phyloP scores from a whole-genome alignment of 2,797 vertebrate species.

The Limnodromus scolopaceus region DNA sequence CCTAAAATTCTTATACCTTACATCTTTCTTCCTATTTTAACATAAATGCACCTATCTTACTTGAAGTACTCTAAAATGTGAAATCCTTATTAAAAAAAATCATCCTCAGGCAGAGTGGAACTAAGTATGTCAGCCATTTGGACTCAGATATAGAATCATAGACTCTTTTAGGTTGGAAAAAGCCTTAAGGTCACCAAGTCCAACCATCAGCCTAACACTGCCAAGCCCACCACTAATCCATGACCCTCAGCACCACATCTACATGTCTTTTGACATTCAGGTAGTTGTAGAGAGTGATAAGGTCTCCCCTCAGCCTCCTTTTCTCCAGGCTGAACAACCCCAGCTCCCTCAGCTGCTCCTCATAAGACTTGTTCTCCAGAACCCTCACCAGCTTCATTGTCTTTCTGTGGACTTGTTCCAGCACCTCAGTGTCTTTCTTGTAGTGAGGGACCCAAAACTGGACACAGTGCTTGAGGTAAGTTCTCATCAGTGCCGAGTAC shows the following conservation, averaged over 20 bases:
- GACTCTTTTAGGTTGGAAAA: not conserved
- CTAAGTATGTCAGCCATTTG: not conserved
- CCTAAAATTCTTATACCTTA: not conserved
- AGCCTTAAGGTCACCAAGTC: not conserved
- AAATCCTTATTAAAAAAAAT: not conserved
- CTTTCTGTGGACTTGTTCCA: fast-evolving
- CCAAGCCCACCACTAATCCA: not conserved
- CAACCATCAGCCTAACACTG: not conserved
- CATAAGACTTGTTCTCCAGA: fast-evolving
- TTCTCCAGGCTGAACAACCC: fast-evolving
- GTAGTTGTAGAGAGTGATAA: fast-evolving
- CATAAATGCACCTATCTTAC: not conserved
- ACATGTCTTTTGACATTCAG: not conserved
- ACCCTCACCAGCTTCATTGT: fast-evolving
- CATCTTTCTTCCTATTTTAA: not conserved
- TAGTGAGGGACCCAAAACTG: not conserved
- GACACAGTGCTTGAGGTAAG: fast-evolving
- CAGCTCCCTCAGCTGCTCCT: fast-evolving
- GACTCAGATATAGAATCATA: not conserved
- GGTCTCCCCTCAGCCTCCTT: fast-evolving
- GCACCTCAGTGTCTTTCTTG: not conserved
- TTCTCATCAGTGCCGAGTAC: fast-evolving
- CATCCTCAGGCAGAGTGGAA: not conserved
- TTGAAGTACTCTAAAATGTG: not conserved
- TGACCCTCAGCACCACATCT: too few relatives aligned